Conservation (phyloP, 1,140 invertebrate species). For the Drosophila eugracilis region DNA sequence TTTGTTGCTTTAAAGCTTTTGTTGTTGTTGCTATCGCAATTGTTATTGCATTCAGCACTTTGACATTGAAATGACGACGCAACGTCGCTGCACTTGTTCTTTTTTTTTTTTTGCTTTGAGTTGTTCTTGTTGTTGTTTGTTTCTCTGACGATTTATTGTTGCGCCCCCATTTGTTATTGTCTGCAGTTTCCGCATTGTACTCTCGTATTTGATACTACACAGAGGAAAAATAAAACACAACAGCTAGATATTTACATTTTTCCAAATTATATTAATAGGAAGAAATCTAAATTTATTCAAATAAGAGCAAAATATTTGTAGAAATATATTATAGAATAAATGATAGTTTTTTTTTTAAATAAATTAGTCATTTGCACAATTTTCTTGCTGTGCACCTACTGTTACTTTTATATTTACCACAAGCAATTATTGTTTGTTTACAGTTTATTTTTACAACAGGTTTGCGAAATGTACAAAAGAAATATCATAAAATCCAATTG, state of each 20-base stretch:
- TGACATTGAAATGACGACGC: constrained; percentile 36
- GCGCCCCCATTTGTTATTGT: constrained; percentile 10
- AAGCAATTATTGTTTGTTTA: constrained; percentile 39
- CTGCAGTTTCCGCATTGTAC: constrained; percentile 56
- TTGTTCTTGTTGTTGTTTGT: constrained; percentile 15
- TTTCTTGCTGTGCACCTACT: background rate
- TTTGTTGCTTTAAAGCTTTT: background rate
- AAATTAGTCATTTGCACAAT: background rate
- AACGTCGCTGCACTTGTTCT: constrained; percentile 17
- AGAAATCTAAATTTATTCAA: too few species aligned
- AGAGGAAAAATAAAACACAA: background rate
- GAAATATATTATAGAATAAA: too few species aligned
- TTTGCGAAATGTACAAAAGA: constrained; percentile 27
- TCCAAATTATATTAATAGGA: background rate
- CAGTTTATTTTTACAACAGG: constrained; percentile 67
- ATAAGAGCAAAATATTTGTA: too few species aligned
- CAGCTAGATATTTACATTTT: too few species aligned
- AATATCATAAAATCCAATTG: constrained; percentile 28
- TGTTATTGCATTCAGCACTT: constrained; percentile 38
- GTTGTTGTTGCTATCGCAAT: constrained; percentile 3
- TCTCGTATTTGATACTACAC: constrained; percentile 16
- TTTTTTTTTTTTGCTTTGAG: constrained; percentile 1
- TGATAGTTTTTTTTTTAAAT: background rate
- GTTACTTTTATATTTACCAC: constrained; percentile 3
- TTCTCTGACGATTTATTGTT: constrained; percentile 7